Evolutionary conservation across 1,140 invertebrate species (phyloP).

Genomic region (Hylaeus anthracinus): DNA sequence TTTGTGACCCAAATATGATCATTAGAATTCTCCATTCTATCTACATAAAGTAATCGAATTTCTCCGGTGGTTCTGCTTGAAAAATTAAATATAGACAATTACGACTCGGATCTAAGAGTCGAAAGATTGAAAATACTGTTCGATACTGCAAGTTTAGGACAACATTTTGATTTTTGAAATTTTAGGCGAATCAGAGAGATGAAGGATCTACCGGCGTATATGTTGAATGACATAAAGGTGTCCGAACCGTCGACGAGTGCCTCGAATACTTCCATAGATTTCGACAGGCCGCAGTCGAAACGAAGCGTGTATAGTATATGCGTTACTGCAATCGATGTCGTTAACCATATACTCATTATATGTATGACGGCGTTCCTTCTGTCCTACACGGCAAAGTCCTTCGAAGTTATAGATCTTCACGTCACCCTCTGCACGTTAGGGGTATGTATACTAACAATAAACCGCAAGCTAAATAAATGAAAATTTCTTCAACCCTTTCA

Average conservation of each 20-base stretch:
- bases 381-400: conserved; percentile 43
- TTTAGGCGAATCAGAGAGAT: conserved; percentile 3
- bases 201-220: not conserved
- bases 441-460: conserved; percentile 59
- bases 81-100: too few species aligned
- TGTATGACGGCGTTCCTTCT: conserved; percentile 63
- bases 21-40: too few species aligned
- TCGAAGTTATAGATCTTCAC: conserved; percentile 58
- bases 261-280: not conserved
- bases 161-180: too few species aligned
- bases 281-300: too few species aligned
- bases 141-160: too few species aligned
- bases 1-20: too few species aligned
- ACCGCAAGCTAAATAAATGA: too few species aligned
- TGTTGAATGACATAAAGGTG: not conserved
- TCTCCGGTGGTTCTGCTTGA: too few species aligned
- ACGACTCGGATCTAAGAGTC: too few species aligned
- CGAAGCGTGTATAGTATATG: conserved; percentile 18
- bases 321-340: conserved; percentile 55
- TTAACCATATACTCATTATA: conserved; percentile 69
- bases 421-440: conserved; percentile 68
- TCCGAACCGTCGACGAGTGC: not conserved
- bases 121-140: too few species aligned
- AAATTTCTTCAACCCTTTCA: too few species aligned
- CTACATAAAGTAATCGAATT: too few species aligned